phyloP scores from a whole-genome alignment of 2,797 vertebrate species.

The Sparidentex hasta region DNA sequence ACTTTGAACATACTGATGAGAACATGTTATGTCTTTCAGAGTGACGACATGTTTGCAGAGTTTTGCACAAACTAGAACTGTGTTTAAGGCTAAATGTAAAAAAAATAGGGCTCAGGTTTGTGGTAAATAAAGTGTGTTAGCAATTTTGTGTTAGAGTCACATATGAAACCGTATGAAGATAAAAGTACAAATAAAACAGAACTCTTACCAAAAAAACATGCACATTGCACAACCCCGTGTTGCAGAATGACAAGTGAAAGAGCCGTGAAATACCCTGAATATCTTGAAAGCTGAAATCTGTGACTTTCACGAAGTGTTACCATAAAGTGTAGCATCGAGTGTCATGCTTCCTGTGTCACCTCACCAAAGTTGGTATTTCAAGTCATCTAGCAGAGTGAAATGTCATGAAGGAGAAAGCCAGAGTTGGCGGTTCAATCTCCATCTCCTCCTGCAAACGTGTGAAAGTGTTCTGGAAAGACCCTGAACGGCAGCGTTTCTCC shows the following conservation, averaged over 20 bases:
- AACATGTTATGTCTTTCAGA: not conserved
- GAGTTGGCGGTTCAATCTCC: too few relatives aligned
- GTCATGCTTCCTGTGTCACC: not conserved
- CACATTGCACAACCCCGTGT: too few relatives aligned
- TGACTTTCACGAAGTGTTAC: not conserved
- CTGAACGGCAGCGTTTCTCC: too few relatives aligned
- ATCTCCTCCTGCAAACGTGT: too few relatives aligned
- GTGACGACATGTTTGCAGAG: not conserved
- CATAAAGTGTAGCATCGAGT: not conserved
- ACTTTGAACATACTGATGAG: not conserved
- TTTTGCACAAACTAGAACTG: not conserved
- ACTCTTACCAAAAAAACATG: too few relatives aligned
- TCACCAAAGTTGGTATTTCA: not conserved
- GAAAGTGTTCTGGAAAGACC: not conserved
- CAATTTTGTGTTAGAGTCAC: not conserved
- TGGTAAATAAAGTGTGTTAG: not conserved
- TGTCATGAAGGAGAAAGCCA: not conserved
- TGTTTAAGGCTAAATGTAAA: not conserved
- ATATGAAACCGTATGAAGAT: not conserved
- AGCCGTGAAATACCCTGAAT: too few relatives aligned
- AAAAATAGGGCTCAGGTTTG: not conserved
- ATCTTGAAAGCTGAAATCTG: not conserved
- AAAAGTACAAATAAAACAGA: too few relatives aligned
- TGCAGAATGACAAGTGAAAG: too few relatives aligned
- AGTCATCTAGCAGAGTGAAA: slow-evolving; percentile 2